Conservation (phyloP, 2,888 invertebrate genomes). For the Shargacucullia verbasci region DNA sequence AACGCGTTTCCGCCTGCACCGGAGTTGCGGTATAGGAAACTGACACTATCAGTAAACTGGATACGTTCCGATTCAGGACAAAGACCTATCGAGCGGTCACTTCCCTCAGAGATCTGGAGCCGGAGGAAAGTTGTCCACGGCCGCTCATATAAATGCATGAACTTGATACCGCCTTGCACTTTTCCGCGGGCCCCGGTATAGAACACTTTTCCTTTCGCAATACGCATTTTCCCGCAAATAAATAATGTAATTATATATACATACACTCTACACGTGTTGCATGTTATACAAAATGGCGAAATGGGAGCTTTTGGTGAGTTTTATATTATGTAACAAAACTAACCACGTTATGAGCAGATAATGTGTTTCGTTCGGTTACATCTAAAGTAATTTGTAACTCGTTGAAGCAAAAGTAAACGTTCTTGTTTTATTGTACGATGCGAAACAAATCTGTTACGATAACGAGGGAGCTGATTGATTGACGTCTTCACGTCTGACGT, state of each 20-base stretch:
- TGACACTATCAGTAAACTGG: constrained; percentile 72
- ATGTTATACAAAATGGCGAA: constrained; percentile 69
- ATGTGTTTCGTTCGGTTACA: constrained; percentile 14
- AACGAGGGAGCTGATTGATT: constrained; percentile 68
- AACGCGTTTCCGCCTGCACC: constrained; percentile 63
- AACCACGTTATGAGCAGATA: constrained; percentile 17
- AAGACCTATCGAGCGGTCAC: constrained; percentile 84
- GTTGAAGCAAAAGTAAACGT: constrained; percentile 43
- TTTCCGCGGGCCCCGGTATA: constrained; percentile 75
- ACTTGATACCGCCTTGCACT: constrained; percentile 84
- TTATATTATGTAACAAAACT: constrained; percentile 27
- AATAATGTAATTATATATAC: constrained; percentile 74
- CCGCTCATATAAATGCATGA: constrained; percentile 85
- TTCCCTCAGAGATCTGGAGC: constrained; percentile 82
- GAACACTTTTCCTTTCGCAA: constrained; percentile 82
- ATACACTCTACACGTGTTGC: constrained; percentile 16
- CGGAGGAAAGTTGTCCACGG: constrained; percentile 81
- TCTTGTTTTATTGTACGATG: constrained; percentile 29
- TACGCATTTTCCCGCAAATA: constrained; percentile 62
- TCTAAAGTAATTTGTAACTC: constrained; percentile 39
- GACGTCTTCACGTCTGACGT: constrained; percentile 58
- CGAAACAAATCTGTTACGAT: constrained; percentile 35
- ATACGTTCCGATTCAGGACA: constrained; percentile 83
- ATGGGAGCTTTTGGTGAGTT: constrained; percentile 80
- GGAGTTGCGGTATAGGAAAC: constrained; percentile 61